Evolutionary conservation across 2,888 invertebrate species (phyloP).

Genomic region (Aspidiotus rigidus): DNA sequence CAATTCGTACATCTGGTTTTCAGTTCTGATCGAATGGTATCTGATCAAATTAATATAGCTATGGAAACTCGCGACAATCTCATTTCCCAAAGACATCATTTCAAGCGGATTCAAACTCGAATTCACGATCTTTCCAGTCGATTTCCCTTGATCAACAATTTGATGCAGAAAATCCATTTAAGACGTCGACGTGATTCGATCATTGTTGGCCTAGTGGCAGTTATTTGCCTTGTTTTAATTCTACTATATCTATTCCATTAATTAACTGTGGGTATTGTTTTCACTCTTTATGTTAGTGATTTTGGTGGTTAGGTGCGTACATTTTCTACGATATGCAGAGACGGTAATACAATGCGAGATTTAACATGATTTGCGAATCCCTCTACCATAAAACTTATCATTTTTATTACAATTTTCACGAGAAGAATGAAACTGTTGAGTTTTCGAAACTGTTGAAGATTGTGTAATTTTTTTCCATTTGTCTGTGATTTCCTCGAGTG

Average conservation of each 20-base stretch:
- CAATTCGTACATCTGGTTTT: not conserved
- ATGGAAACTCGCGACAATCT: slow-evolving; percentile 94
- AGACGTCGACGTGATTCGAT: slow-evolving; percentile 89
- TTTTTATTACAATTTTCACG: no score
- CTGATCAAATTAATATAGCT: slow-evolving; percentile 95
- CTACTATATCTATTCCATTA: slow-evolving; percentile 69
- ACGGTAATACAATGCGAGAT: no score
- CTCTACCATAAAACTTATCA: no score
- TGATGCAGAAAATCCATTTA: slow-evolving; percentile 86
- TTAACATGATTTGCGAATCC: no score
- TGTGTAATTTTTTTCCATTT: no score
- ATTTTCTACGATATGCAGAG: no score
- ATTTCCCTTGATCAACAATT: slow-evolving; percentile 74
- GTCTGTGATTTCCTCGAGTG: no score
- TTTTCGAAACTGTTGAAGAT: no score
- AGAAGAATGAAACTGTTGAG: no score
- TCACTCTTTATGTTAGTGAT: no score
- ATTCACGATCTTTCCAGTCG: slow-evolving; percentile 88
- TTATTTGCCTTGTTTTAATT: slow-evolving; percentile 79
- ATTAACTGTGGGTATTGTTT: not conserved
- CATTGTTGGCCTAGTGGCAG: slow-evolving; percentile 79
- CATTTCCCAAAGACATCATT: slow-evolving; percentile 73
- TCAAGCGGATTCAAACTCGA: slow-evolving; percentile 82
- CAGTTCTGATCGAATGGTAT: slow-evolving; percentile 85
- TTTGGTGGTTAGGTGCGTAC: no score